Conservation (phyloP, 2,797 vertebrate species). For the Bovichtus variegatus region DNA sequence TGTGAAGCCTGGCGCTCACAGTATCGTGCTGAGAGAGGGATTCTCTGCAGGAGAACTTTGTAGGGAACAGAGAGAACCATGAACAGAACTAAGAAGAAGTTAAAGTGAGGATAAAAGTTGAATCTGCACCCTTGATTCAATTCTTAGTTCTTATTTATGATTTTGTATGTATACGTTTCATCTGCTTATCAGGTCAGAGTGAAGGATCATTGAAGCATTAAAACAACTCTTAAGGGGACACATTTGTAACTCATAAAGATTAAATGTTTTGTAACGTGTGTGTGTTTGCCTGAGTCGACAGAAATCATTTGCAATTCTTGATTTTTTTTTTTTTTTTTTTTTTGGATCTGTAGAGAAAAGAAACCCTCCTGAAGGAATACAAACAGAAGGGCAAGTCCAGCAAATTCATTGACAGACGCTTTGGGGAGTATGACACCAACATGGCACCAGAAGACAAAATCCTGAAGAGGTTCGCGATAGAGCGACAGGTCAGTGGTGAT, state of each 20-base stretch:
- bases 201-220: not conserved
- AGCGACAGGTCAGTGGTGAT: conserved; percentile 91
- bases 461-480: conserved; percentile 92
- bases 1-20: conserved; percentile 55
- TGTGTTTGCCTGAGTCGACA: not conserved
- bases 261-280: not conserved
- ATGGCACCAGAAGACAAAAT: conserved; percentile 95
- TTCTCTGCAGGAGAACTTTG: conserved; percentile 26
- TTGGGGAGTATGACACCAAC: conserved; percentile 92
- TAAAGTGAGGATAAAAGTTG: conserved; percentile 6
- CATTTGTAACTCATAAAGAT: not conserved
- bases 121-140: not conserved
- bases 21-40: conserved; percentile 40
- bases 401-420: conserved; percentile 91
- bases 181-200: not conserved
- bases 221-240: not conserved
- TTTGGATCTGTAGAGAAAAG: conserved; percentile 87
- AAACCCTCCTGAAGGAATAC: conserved; percentile 95
- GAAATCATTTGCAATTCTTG: not conserved
- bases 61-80: conserved; percentile 17
- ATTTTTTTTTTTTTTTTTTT: not conserved
- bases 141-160: not conserved
- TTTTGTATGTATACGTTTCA: not conserved
- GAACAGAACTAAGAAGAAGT: conserved; percentile 1
- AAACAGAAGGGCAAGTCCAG: conserved; percentile 89